phyloP scores from a whole-genome alignment of 2,797 vertebrate genomes.

The Leptoclinus maculatus region DNA sequence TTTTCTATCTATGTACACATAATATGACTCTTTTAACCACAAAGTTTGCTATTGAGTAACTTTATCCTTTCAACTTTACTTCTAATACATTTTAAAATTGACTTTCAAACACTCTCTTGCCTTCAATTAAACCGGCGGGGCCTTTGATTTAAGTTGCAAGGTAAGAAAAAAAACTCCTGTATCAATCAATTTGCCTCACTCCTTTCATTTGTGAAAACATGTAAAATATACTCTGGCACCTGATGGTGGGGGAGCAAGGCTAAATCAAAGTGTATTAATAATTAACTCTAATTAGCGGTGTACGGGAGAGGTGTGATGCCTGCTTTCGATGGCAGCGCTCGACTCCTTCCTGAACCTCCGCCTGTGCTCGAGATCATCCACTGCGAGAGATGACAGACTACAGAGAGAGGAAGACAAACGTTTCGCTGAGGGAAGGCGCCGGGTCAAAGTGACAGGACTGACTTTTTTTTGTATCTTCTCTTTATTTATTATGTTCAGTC shows the following conservation, averaged over 20 bases:
- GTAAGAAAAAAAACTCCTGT: constrained; percentile 64
- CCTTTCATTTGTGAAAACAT: constrained; percentile 84
- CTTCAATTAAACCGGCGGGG: constrained; percentile 74
- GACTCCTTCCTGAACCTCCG: constrained; percentile 78
- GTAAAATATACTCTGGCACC: constrained; percentile 79
- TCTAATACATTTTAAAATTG: constrained; percentile 66
- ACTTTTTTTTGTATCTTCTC: constrained; percentile 60
- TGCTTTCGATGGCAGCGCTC: constrained; percentile 77
- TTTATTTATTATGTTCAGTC: constrained; percentile 61
- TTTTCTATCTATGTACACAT: constrained; percentile 6
- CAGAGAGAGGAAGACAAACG: constrained; percentile 75
- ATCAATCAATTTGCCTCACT: constrained; percentile 83
- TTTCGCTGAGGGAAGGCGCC: constrained; percentile 58
- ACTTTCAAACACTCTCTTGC: constrained; percentile 67
- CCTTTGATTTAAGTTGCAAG: constrained; percentile 83
- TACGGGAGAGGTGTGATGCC: constrained; percentile 83
- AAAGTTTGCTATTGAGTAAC: constrained; percentile 52
- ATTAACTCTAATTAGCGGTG: constrained; percentile 87
- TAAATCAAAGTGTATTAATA: constrained; percentile 88
- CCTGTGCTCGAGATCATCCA: constrained; percentile 77
- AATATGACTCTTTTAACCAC: constrained; percentile 16
- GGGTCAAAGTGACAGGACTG: constrained; percentile 67
- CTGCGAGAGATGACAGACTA: constrained; percentile 76
- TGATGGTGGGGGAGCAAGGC: constrained; percentile 76
- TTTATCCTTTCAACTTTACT: constrained; percentile 69